A percentile compares a stretch with the other conserved stretches of the same genome.
Conservation (phyloP, 2,797 vertebrate genomes). For the Gymnothorax javanicus region DNA sequence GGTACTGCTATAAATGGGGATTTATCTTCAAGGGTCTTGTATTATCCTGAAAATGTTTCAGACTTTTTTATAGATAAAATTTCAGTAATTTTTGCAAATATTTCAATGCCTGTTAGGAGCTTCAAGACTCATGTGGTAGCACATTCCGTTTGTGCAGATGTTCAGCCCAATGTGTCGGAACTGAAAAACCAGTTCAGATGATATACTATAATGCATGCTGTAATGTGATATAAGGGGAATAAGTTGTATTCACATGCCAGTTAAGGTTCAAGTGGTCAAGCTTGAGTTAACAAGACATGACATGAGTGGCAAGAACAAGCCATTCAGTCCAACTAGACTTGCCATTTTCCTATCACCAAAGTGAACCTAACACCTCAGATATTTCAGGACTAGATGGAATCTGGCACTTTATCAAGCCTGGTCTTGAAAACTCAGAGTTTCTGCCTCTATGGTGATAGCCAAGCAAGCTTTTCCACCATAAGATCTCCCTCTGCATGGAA, state of each 20-base stretch:
- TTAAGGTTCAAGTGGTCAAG: not conserved
- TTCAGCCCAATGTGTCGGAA: conserved; percentile 8
- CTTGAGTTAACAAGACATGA: too few species aligned
- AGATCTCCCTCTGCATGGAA: too few species aligned
- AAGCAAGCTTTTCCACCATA: too few species aligned
- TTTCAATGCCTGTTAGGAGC: not conserved
- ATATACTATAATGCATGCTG: not conserved
- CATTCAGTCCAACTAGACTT: too few species aligned
- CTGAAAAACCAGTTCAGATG: conserved; percentile 21
- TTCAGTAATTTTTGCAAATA: conserved; percentile 13
- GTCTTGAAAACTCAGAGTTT: too few species aligned
- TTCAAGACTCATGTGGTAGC: conserved; percentile 22
- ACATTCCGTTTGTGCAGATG: not conserved
- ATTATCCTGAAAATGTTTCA: conserved; percentile 6
- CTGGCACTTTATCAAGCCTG: too few species aligned
- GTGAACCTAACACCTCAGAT: too few species aligned
- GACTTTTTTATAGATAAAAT: not conserved
- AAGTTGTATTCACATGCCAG: not conserved
- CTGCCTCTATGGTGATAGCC: too few species aligned
- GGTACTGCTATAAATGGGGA: not conserved
- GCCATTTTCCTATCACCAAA: too few species aligned
- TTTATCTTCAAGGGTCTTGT: conserved; percentile 9
- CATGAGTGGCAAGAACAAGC: too few species aligned
- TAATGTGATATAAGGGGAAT: not conserved
- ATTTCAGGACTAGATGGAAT: too few species aligned